A percentile compares a stretch with the other conserved stretches of the same genome.
Conservation (phyloP, 1,140 invertebrate genomes). For the Arctopsyche grandis region DNA sequence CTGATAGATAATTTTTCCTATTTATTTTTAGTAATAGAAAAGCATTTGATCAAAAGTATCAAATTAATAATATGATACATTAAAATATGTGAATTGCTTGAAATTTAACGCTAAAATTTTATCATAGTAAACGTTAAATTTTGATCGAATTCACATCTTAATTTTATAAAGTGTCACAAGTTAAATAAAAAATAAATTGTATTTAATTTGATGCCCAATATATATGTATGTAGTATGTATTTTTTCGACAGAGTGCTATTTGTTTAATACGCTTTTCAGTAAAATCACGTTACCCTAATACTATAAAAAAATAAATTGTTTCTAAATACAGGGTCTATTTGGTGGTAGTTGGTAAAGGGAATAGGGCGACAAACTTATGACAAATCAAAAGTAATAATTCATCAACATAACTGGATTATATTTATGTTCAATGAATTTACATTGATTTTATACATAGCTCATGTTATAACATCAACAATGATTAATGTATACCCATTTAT, state of each 20-base stretch:
- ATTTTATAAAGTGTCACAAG: background rate
- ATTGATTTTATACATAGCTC: conserved; percentile 7
- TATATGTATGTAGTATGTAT: background rate
- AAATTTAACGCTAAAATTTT: conserved; percentile 8
- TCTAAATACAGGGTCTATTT: background rate
- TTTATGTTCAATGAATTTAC: conserved; percentile 11
- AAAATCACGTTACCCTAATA: too few species aligned
- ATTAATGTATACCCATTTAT: conserved; percentile 17
- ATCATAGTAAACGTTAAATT: background rate
- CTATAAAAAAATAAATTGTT: background rate
- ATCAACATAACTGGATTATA: conserved; percentile 11
- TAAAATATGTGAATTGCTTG: conserved; percentile 3
- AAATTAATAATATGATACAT: background rate
- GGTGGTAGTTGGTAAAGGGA: background rate
- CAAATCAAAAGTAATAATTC: background rate
- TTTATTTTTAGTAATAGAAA: background rate
- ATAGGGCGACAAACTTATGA: background rate
- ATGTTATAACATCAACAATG: background rate
- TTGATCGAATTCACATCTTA: background rate
- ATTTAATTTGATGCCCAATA: background rate
- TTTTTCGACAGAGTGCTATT: too few species aligned
- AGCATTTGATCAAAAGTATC: background rate
- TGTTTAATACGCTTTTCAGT: too few species aligned
- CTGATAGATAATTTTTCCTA: conserved; percentile 26
- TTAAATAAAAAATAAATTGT: too few species aligned